Conservation (phyloP, 2,113 vertebrate genomes). For the Microcebus griseorufus region DNA sequence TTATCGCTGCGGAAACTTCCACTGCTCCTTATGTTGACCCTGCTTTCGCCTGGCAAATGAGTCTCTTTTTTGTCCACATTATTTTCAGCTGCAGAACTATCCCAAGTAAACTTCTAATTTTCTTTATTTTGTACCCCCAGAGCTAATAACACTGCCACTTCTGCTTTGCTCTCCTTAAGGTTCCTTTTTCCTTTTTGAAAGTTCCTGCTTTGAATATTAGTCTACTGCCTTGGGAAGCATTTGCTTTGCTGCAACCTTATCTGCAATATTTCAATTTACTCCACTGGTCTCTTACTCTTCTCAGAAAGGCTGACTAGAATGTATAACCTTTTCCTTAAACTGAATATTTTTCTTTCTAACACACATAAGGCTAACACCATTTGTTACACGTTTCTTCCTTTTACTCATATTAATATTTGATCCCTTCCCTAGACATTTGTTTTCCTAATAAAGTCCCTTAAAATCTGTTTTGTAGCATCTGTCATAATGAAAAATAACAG, state of each 20-base stretch:
- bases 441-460: not conserved
- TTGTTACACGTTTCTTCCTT: not conserved
- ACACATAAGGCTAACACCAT: not conserved
- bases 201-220: not conserved
- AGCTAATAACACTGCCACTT: not conserved
- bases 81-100: not conserved
- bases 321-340: not conserved
- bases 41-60: not conserved
- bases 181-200: not conserved
- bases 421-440: not conserved
- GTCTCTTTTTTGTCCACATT: not conserved
- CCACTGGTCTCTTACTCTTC: not conserved
- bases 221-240: not conserved
- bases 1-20: not conserved
- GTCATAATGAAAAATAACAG: not conserved
- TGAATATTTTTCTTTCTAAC: not conserved
- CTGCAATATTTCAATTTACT: not conserved
- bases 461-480: not conserved
- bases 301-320: not conserved
- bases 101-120: not conserved
- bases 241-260: not conserved
- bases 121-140: not conserved
- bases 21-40: no score
- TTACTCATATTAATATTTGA: not conserved
- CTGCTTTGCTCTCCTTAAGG: not conserved